These are phyloP conservation scores for Brevimyrus niger DNA, from an alignment of 2,113 vertebrate species.

Conservation along the genomic window DNA sequence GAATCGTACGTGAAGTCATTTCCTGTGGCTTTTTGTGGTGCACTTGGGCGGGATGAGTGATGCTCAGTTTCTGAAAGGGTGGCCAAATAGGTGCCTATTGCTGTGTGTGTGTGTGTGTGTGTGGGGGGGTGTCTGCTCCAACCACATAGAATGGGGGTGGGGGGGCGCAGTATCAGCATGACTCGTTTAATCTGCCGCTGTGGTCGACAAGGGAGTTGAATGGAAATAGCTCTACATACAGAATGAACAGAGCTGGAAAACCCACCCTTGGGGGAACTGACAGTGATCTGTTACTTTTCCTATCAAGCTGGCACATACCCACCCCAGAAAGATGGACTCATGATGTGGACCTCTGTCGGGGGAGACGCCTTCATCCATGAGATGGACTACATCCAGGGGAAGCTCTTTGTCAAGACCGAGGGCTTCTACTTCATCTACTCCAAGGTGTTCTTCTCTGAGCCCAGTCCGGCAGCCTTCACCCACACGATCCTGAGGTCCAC, in stretches of 20 bases:
- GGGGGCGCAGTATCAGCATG: not conserved
- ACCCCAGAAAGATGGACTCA: not conserved
- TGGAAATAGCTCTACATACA: not conserved
- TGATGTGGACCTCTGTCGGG: conserved; percentile 54
- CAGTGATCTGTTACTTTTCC: not conserved
- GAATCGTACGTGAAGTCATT: not conserved
- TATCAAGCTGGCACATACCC: conserved; percentile 32
- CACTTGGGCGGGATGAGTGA: not conserved
- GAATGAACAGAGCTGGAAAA: not conserved
- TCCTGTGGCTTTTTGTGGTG: not conserved
- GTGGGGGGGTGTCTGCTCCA: not conserved
- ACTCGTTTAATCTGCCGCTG: not conserved
- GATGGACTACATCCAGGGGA: conserved; percentile 49
- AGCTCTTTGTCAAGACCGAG: conserved; percentile 47
- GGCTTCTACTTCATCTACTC: conserved; percentile 76
- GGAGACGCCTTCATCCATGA: conserved; percentile 49
- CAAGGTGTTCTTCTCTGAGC: conserved; percentile 53
- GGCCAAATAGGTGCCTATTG: not conserved
- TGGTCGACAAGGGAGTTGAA: not conserved
- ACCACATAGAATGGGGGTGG: not conserved
- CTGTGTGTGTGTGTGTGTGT: too few relatives aligned
- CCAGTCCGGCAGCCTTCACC: not conserved
- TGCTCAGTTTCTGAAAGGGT: not conserved
- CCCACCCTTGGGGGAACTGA: not conserved
- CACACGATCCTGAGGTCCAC: conserved; percentile 52